These are phyloP conservation scores for Sitobion miscanthi DNA, from an alignment of 1,140 invertebrate species.

Conservation along the genomic window DNA sequence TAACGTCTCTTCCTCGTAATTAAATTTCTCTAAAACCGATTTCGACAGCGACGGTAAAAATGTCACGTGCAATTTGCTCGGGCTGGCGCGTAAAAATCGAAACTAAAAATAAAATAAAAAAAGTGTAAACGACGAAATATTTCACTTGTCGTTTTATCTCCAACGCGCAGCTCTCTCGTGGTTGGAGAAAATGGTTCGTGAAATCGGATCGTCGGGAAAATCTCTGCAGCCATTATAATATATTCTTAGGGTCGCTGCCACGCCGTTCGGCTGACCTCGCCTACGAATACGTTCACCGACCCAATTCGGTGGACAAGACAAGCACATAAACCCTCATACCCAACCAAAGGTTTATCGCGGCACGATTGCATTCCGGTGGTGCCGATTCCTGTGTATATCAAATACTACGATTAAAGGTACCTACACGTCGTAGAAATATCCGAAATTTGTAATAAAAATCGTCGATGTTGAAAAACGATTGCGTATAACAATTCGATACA, in stretches of 20 bases:
- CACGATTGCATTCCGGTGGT: neutral
- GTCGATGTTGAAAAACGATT: neutral
- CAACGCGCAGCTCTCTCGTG: neutral
- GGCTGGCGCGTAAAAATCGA: neutral
- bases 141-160: conserved; percentile 29
- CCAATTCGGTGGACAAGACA: neutral
- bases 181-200: conserved; percentile 30
- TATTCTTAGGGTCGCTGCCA: neutral
- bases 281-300: neutral
- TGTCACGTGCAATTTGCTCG: neutral
- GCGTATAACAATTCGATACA: neutral
- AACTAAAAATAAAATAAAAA: neutral
- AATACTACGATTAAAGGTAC: neutral
- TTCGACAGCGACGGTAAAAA: neutral
- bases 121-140: neutral
- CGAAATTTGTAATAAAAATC: neutral
- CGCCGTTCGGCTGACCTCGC: neutral
- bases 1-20: neutral
- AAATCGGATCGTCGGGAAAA: neutral
- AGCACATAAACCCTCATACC: neutral
- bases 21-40: neutral
- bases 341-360: neutral
- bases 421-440: neutral
- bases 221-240: neutral
- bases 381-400: neutral